phyloP scores from a whole-genome alignment of 2,113 vertebrate genomes.

The Cyprinus carpio region DNA sequence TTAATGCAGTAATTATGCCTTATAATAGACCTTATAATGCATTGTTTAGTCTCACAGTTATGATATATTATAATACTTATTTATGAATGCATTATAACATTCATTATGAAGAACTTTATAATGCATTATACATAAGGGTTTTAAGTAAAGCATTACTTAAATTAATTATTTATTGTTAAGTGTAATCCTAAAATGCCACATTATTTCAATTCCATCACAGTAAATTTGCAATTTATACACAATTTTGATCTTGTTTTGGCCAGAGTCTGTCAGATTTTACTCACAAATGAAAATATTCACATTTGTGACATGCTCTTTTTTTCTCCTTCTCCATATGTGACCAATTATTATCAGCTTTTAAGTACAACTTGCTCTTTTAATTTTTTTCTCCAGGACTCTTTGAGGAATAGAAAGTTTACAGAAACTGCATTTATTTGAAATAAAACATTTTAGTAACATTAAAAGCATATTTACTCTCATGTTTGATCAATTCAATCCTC shows the following conservation, averaged over 20 bases:
- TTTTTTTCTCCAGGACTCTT: not conserved
- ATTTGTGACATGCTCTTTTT: not conserved
- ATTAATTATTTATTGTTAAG: not conserved
- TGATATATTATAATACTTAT: not conserved
- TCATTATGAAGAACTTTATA: too few species aligned
- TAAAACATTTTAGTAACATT: not conserved
- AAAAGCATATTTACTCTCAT: not conserved
- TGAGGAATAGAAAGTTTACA: not conserved
- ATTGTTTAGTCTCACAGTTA: not conserved
- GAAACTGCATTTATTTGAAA: not conserved
- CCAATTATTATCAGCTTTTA: too few species aligned
- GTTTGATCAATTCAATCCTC: not conserved
- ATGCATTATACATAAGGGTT: too few species aligned
- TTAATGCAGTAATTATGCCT: not conserved
- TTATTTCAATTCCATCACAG: not conserved
- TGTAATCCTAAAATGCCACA: not conserved
- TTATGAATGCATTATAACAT: not conserved
- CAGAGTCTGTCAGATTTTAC: too few species aligned
- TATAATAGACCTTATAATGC: not conserved
- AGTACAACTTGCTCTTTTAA: not conserved
- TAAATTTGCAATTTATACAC: not conserved
- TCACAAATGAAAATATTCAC: not conserved
- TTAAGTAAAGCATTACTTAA: too few species aligned
- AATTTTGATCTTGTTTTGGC: too few species aligned
- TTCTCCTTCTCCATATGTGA: too few species aligned